Base-by-base conservation (phyloP, 2,113 vertebrate genomes). In the Nesogale talazaci region DNA sequence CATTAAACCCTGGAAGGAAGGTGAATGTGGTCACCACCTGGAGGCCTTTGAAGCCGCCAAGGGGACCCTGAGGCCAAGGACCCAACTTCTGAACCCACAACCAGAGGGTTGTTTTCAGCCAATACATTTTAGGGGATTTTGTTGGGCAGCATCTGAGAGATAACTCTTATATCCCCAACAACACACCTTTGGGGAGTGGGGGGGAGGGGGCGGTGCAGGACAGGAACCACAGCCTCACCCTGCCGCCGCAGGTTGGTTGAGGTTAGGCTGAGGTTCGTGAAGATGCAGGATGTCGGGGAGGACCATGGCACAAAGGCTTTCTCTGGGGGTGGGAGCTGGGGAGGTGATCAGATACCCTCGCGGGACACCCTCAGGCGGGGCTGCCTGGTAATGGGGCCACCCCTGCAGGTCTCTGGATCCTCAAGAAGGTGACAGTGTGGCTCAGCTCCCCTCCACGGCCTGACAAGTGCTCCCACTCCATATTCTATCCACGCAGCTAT, bases 401-500 rank as follows among this genome's bases (percentile, higher is more conserved):
- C 31, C n/a, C 78, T 11, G 31, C 4, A 19, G 34, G 19, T 75
- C 3, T 12, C 0, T 3, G 72, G 52, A 36, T 14, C 36, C 52
- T 78, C 34, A 0, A 22, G 67, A 2, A 1, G 40, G 23, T 27
- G 57, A n/a, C 80, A 38, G 86, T 57, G 56, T 63, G 63, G 69
- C 40, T 25, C 16, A 52, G 75, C 75, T 83, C 42, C 76, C 52
- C n/a, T 92, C 65, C 70, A 1, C 0, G 17, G 36, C n/a, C 75
- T 2, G 4, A 70, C 52, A 4, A 67, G 34, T 36, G 77, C 87
- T 79, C 76, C 61, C 31, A 14, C 83, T 92, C 88, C 75, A 38
- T 59, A 81, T 95, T 94, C 94, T 81, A 67, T 94, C 79, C 90
- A 84, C 25, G 25, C 20, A 93, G 88, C 85, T 84, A 57, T 93